Base-by-base conservation (phyloP, 2,113 vertebrate genomes). In the Struthio camelus region DNA sequence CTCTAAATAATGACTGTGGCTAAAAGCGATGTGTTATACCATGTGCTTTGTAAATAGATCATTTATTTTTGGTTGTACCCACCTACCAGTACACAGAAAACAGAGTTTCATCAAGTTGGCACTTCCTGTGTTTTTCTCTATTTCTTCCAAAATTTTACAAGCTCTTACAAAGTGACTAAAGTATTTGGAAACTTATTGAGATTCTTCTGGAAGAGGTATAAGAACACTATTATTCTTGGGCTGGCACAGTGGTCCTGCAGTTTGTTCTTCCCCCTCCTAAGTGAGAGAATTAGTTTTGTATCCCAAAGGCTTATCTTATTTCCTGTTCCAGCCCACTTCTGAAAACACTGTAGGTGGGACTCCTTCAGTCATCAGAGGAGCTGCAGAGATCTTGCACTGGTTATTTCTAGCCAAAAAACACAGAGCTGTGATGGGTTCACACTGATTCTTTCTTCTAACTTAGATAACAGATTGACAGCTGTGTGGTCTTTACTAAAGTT, bases 271-370 rank as follows among this genome's bases (percentile, higher is more conserved):
- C 5, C 11, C 23, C 36, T 79, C 69, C 70, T 34, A 54, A 65
- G 58, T 81, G 81, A 71, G 61, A 86, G 40, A 64, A 32, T 23
- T 20, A 23, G 14, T 51, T 87, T 87, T 96, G 51, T 75, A 94
- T 95, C 86, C 87, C 91, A 79, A 56, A 95, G 87, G 34, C 34
- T 54, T 86, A 84, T 87, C 87, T 95, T 84, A 54, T 72, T 97
- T 97, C 56, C 89, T 88, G 24, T 75, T 61, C 53, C 91, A 95
- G 61, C 14, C 93, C 59, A 82, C 3, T 18, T 53, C 32, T 90
- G 64, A 88, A 85, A 58, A 56, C 5, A 6, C n/a, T 50, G 44
- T 40, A 40, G 59, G 75, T 59, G 66, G 27, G 72, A 81, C 32
- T 76, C 9, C 18, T 54, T 34, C 42, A 76, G 62, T 69, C 40